A percentile compares a stretch with the other conserved stretches of the same genome.
Evolutionary conservation across 35 echinoderm and acorn worm species (phyloP).

Genomic region (Heliocidaris erythrogramma): DNA sequence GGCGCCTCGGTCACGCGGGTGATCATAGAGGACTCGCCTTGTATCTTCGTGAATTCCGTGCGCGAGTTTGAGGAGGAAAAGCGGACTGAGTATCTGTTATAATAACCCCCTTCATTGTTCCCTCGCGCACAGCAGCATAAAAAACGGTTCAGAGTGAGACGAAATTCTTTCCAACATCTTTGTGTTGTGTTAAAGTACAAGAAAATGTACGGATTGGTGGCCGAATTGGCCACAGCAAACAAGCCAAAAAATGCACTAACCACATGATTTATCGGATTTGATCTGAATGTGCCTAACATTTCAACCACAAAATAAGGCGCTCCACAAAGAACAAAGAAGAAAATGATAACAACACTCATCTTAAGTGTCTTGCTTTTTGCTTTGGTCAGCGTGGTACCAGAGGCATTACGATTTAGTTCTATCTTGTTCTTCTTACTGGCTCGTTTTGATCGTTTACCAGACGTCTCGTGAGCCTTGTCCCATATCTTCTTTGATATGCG

Average conservation of each 20-base stretch:
- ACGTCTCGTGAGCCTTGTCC: slow-evolving; percentile 78
- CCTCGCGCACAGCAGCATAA: slow-evolving; percentile 62
- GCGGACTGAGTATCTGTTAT: slow-evolving; percentile 76
- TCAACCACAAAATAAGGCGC: slow-evolving; percentile 86
- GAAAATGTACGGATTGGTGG: slow-evolving; percentile 89
- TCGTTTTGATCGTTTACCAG: slow-evolving; percentile 63
- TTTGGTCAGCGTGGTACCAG: slow-evolving; percentile 68
- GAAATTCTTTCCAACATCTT: slow-evolving; percentile 80
- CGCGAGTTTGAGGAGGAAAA: slow-evolving; percentile 93
- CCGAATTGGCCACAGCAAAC: slow-evolving; percentile 79
- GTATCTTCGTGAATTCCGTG: slow-evolving; percentile 50
- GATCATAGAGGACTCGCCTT: slow-evolving; percentile 37
- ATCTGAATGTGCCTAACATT: slow-evolving; percentile 45
- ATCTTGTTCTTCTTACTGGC: slow-evolving; percentile 61
- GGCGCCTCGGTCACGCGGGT: slow-evolving; percentile 13
- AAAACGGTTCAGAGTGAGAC: slow-evolving; percentile 41
- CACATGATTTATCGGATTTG: neutral
- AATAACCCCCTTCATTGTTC: slow-evolving; percentile 48
- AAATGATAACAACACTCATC: slow-evolving; percentile 90
- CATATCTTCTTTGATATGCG: slow-evolving; percentile 80
- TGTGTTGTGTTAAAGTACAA: slow-evolving; percentile 77
- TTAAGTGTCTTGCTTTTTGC: slow-evolving; percentile 91
- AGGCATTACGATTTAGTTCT: slow-evolving; percentile 59
- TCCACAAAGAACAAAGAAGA: slow-evolving; percentile 81
- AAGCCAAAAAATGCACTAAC: slow-evolving; percentile 68